A percentile compares a stretch with the other conserved stretches of the same genome.
Conservation (phyloP, 1,140 invertebrate species). For the Monomorium pharaonis region DNA sequence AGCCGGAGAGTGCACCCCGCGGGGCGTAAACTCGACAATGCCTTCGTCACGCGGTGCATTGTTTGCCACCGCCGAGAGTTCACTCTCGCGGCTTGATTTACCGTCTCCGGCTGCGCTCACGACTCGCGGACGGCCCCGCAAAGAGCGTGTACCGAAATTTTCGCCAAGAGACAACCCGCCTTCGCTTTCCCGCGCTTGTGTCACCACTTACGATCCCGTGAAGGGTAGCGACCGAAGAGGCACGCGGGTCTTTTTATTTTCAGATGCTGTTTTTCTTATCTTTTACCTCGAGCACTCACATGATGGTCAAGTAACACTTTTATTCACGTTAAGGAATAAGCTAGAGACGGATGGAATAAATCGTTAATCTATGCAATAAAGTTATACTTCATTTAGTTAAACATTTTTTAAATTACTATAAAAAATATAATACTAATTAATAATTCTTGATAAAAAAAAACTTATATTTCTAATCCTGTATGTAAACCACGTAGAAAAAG, state of each 20-base stretch:
- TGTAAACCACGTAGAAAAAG: not conserved
- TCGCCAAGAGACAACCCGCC: conserved; percentile 57
- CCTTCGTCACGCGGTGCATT: conserved; percentile 83
- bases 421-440: not conserved
- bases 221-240: not conserved
- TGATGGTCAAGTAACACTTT: not conserved
- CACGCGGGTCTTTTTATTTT: not conserved
- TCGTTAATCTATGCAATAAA: not conserved
- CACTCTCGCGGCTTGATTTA: conserved; percentile 77
- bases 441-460: not conserved
- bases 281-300: not conserved
- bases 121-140: conserved; percentile 74
- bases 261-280: not conserved
- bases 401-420: too few species aligned
- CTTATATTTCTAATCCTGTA: not conserved
- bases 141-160: conserved; percentile 79
- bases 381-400: not conserved
- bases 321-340: not conserved
- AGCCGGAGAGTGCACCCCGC: conserved; percentile 74
- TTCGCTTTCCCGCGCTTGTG: conserved; percentile 45
- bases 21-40: conserved; percentile 83
- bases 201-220: conserved; percentile 17
- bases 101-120: conserved; percentile 70
- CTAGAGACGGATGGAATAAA: not conserved
- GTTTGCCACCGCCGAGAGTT: conserved; percentile 80